Base-by-base conservation (phyloP, 2,888 invertebrate species). In the Drosophila mulleri region DNA sequence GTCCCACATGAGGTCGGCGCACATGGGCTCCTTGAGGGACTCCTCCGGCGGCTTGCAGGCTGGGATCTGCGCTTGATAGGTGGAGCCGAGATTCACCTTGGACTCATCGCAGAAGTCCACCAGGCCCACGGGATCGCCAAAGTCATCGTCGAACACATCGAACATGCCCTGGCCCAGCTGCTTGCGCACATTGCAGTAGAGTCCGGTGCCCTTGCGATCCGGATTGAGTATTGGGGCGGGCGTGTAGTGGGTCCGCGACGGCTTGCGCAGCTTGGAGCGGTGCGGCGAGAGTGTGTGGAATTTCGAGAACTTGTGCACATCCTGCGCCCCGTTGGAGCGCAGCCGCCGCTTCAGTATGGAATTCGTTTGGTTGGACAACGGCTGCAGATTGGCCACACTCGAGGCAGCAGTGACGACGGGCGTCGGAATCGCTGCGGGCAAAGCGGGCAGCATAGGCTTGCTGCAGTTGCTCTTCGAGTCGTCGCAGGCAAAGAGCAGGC, bases 201-300 rank as follows among this genome's bases (percentile, higher is more conserved):
- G 94, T 0, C 99, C 99, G 0, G 97, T 95, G 1, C 98, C 98
- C 77, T 96, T 95, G 75, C 99, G 94, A 69, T 97, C 96, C 0
- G 99, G 99, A 91, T 98, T 97, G 62, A 99, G 94, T 90, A 99
- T 97, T 0, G 99, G 99, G 35, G 98, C 97, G 16, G 99, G 98
- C 0, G 98, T 99, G 93, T 97, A 99, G 70, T 95, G 94, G 7
- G 91, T 92, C 1, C 92, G 89, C 4, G 93, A 92, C 56, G 94
- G 93, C 20, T 92, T 92, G 8, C 92, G 90, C 65, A 93, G 75
- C 75, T 93, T 93, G 11, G 92, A 93, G 23, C 92, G 92, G 67
- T 91, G 93, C 16, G 92, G 92, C 37, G 91, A 90, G 0, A 91
- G 77, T 0, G 90, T 86, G 50, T 91, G 92, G 73, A 90, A 91